These are phyloP conservation scores for Thunnus thynnus DNA, from an alignment of 2,113 vertebrate genomes.

Conservation along the genomic window DNA sequence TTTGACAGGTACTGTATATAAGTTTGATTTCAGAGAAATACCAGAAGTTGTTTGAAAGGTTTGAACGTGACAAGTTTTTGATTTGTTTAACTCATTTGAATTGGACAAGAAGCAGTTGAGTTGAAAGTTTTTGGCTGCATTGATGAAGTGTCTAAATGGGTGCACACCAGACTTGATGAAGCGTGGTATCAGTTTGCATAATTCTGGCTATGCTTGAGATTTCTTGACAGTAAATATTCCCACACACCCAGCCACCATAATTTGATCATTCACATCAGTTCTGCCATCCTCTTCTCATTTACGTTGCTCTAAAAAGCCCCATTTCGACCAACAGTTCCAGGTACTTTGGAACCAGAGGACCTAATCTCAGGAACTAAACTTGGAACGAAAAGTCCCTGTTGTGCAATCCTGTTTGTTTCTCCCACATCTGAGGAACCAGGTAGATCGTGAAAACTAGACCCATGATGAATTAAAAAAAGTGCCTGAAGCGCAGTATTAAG, in stretches of 20 bases:
- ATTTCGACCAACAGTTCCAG: no score
- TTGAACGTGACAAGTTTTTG: neutral
- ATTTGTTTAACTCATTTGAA: neutral
- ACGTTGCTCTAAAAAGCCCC: neutral
- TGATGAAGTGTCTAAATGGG: neutral
- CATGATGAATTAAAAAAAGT: no score
- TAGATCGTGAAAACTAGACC: no score
- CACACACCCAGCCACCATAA: neutral
- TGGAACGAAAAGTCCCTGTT: no score
- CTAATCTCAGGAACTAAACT: no score
- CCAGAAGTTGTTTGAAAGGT: neutral
- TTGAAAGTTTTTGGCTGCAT: neutral
- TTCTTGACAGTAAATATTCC: constrained; percentile 22
- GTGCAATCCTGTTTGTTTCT: no score
- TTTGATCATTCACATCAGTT: constrained; percentile 12
- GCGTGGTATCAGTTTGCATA: constrained; percentile 1
- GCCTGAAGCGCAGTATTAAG: no score
- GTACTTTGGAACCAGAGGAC: no score
- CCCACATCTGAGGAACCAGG: no score
- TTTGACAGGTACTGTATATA: no score
- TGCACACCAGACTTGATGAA: constrained; percentile 15
- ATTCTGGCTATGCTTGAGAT: constrained; percentile 26
- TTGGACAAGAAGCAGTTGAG: neutral
- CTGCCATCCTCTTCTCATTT: neutral
- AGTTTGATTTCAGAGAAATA: neutral